phyloP scores from a whole-genome alignment of 2,797 vertebrate genomes.

The Coranthus polyacanthus region DNA sequence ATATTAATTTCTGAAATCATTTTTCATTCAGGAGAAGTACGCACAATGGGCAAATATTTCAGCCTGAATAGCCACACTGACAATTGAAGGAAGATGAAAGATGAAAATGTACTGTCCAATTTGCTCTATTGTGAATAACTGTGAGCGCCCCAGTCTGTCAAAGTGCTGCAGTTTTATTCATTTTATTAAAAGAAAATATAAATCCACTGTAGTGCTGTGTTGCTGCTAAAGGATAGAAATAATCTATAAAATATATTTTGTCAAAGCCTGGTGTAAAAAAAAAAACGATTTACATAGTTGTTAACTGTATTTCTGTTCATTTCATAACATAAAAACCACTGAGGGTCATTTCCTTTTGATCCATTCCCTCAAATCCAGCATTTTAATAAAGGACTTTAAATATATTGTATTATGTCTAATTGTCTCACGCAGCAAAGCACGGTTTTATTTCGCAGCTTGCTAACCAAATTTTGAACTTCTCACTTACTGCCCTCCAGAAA shows the following conservation, averaged over 20 bases:
- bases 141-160: conserved; percentile 24
- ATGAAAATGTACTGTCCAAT: conserved; percentile 40
- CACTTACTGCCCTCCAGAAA: not conserved
- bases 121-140: conserved; percentile 39
- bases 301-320: not conserved
- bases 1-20: conserved; percentile 36
- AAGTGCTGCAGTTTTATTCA: conserved; percentile 19
- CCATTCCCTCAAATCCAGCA: not conserved
- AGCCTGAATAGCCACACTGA: conserved; percentile 38
- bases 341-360: not conserved
- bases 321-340: conserved; percentile 1
- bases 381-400: not conserved
- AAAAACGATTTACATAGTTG: not conserved
- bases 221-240: conserved; percentile 25
- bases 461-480: conserved; percentile 9
- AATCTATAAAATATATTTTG: not conserved
- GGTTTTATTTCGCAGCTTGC: conserved; percentile 13
- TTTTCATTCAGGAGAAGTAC: conserved; percentile 27
- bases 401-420: not conserved
- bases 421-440: not conserved
- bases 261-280: conserved; percentile 3
- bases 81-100: conserved; percentile 55
- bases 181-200: conserved; percentile 29
- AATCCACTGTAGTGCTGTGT: conserved; percentile 4
- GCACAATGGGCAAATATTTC: conserved; percentile 40